These are phyloP conservation scores for Nineta flava DNA, from an alignment of 2,888 invertebrate species.

Conservation along the genomic window DNA sequence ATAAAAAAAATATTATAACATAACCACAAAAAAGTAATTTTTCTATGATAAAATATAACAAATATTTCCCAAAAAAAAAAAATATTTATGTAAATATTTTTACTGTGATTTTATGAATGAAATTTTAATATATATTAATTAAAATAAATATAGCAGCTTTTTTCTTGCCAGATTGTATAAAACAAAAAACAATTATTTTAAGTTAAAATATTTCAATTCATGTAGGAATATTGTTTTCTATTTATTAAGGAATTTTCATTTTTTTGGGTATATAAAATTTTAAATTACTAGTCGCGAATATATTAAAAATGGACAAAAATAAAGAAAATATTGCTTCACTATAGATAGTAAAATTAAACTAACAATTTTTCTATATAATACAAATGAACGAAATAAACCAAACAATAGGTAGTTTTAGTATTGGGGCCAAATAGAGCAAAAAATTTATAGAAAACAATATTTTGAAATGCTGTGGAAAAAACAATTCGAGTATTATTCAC, in stretches of 20 bases:
- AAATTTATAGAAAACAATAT: too few relatives aligned
- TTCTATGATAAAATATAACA: background rate
- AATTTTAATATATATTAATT: constrained; percentile 6
- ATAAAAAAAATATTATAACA: background rate
- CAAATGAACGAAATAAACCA: background rate
- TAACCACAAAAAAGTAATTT: background rate
- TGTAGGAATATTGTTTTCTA: background rate
- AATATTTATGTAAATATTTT: constrained; percentile 8
- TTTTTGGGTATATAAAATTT: background rate
- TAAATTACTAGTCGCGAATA: too few relatives aligned
- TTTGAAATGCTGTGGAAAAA: too few relatives aligned
- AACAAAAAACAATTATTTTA: background rate
- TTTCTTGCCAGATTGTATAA: constrained; percentile 6
- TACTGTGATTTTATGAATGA: constrained; percentile 9
- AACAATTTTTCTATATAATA: background rate
- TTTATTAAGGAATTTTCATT: background rate
- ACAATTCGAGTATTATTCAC: too few relatives aligned
- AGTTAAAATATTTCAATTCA: background rate
- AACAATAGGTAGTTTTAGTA: too few relatives aligned
- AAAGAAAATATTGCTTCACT: too few relatives aligned
- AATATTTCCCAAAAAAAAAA: constrained; percentile 2
- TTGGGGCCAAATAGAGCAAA: too few relatives aligned
- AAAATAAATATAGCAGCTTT: constrained; percentile 6
- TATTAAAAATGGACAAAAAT: too few relatives aligned
- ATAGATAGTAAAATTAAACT: background rate